phyloP scores from a whole-genome alignment of 2,113 vertebrate genomes.

The Microtus montanus region DNA sequence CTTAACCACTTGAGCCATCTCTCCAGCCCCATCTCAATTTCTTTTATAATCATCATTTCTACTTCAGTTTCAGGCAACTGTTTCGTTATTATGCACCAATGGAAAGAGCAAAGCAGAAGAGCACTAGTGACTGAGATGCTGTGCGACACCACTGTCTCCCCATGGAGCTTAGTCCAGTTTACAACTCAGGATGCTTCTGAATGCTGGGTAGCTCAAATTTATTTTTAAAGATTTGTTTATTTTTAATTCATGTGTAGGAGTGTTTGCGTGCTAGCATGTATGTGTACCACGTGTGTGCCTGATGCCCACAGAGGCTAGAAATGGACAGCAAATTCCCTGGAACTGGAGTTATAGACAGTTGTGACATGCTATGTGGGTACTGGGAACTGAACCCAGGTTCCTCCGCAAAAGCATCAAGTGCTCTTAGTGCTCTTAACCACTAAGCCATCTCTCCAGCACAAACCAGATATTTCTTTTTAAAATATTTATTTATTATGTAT shows the following conservation, averaged over 20 bases:
- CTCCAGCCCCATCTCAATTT: not conserved
- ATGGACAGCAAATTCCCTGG: not conserved
- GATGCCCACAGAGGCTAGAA: not conserved
- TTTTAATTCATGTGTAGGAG: not conserved
- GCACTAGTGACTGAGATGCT: not conserved
- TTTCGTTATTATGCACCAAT: not conserved
- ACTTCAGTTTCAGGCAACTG: not conserved
- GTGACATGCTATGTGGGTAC: not conserved
- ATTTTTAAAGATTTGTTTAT: not conserved
- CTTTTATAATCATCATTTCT: not conserved
- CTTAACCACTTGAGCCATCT: too few species aligned
- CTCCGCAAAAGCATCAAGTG: not conserved
- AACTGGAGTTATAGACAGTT: too few species aligned
- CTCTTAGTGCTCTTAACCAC: not conserved
- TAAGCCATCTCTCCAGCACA: not conserved
- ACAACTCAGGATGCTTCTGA: not conserved
- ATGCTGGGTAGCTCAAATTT: not conserved
- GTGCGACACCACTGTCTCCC: not conserved
- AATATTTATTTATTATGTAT: too few species aligned
- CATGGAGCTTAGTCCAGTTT: not conserved
- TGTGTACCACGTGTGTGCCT: not conserved
- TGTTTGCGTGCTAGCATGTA: not conserved
- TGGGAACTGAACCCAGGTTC: not conserved
- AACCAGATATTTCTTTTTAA: not conserved
- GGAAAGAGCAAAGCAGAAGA: not conserved